Percentiles rank a stretch among this genome's conserved stretches.
These are phyloP conservation scores for Percopsis transmontana DNA, from an alignment of 2,113 vertebrate genomes.

Conservation along the genomic window DNA sequence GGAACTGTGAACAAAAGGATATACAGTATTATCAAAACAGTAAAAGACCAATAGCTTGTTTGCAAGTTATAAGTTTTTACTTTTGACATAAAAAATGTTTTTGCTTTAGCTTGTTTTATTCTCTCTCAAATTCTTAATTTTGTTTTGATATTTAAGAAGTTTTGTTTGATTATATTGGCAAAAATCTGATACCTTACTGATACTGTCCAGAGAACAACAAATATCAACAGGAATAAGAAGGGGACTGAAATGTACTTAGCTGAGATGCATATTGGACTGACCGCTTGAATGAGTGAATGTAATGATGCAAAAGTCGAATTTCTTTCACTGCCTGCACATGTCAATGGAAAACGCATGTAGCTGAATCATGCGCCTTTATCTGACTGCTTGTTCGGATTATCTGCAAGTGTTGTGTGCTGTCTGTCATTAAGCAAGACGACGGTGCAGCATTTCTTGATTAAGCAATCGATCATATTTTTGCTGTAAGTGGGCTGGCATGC, in stretches of 20 bases:
- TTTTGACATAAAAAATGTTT: too few relatives aligned
- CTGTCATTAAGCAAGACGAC: conserved; percentile 23
- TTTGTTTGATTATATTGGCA: too few relatives aligned
- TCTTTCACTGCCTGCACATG: conserved; percentile 35
- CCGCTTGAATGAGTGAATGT: conserved; percentile 48
- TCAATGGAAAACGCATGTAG: conserved; percentile 37
- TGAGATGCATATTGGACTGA: conserved; percentile 26
- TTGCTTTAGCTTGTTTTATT: too few relatives aligned
- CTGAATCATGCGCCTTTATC: conserved; percentile 48
- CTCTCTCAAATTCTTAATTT: too few relatives aligned
- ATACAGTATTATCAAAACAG: too few relatives aligned
- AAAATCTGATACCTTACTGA: too few relatives aligned
- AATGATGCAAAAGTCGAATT: conserved; percentile 19
- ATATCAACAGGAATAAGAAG: conserved; percentile 28
- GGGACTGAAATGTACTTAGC: conserved; percentile 13
- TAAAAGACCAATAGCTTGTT: too few relatives aligned
- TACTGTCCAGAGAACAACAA: conserved; percentile 16
- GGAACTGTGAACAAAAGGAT: too few relatives aligned
- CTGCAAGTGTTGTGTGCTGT: conserved; percentile 47
- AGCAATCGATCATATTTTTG: conserved; percentile 13
- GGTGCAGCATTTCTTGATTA: conserved; percentile 20
- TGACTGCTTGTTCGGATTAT: conserved; percentile 62
- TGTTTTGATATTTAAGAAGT: too few relatives aligned
- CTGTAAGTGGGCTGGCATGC: conserved; percentile 43
- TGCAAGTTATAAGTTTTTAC: too few relatives aligned